Percentiles rank a stretch among this genome's conserved stretches.
Evolutionary conservation across 2,797 vertebrate species (phyloP).

Genomic region (Nyctibius grandis): DNA sequence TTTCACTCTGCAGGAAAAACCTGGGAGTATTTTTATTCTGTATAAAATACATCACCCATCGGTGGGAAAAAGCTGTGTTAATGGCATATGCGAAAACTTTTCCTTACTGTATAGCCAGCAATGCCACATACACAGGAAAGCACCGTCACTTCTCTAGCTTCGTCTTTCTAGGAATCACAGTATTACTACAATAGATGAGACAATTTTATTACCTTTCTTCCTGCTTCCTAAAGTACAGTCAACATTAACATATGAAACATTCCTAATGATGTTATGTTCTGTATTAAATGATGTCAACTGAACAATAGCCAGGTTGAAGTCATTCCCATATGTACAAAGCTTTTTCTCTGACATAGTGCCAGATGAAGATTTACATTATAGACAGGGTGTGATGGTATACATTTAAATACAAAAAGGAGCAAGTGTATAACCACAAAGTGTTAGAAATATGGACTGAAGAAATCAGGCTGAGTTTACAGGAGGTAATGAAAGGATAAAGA

Average conservation of each 20-base stretch:
- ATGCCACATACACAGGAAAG: not conserved
- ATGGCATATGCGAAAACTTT: not conserved
- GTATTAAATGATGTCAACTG: not conserved
- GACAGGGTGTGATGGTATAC: not conserved
- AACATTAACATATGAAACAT: not conserved
- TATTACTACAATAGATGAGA: not conserved
- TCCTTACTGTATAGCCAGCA: not conserved
- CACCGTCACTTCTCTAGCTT: not conserved
- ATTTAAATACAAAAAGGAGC: not conserved
- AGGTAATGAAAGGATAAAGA: not conserved
- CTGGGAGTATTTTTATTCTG: not conserved
- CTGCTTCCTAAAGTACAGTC: not conserved
- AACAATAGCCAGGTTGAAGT: not conserved
- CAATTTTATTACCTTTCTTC: not conserved
- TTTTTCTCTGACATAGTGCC: not conserved
- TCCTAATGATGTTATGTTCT: not conserved
- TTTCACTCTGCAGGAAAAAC: constrained; percentile 24
- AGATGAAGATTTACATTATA: not conserved
- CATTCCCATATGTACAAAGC: not conserved
- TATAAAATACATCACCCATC: not conserved
- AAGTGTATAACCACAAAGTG: not conserved
- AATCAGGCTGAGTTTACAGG: not conserved
- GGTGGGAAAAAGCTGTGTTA: not conserved
- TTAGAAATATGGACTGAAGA: not conserved
- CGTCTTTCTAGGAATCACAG: not conserved